Conservation (phyloP, 2,888 invertebrate species). For the Orchestes rusci region DNA sequence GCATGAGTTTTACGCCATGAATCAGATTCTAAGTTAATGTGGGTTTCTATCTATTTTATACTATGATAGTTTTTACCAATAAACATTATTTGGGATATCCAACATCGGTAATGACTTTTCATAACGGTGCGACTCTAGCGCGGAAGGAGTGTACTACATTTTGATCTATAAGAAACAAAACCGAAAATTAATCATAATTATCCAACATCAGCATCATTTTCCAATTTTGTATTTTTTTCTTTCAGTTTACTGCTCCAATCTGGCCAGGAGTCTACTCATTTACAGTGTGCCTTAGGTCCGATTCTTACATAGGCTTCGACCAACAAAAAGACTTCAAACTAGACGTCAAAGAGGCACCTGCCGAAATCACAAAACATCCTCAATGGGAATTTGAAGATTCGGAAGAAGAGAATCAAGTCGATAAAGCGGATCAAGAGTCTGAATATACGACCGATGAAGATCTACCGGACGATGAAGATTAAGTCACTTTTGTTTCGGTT, state of each 20-base stretch:
- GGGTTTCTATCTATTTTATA: too few relatives aligned
- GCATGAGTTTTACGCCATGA: too few relatives aligned
- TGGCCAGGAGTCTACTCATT: conserved; percentile 91
- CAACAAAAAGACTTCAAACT: conserved; percentile 92
- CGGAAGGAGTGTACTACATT: too few relatives aligned
- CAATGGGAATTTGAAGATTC: conserved; percentile 97
- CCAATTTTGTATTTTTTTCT: too few relatives aligned
- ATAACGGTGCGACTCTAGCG: too few relatives aligned
- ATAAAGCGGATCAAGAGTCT: conserved; percentile 57
- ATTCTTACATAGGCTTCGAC: conserved; percentile 96
- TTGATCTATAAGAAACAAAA: too few relatives aligned
- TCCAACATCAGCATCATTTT: too few relatives aligned
- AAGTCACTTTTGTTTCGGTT: conserved; percentile 10
- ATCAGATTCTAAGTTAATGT: too few relatives aligned
- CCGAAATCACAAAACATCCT: conserved; percentile 84
- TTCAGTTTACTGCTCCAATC: conserved; percentile 83
- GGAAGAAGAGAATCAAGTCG: conserved; percentile 60
- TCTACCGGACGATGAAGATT: conserved; percentile 45
- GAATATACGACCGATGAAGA: conserved; percentile 65
- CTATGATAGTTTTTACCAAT: too few relatives aligned
- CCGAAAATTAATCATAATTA: too few relatives aligned
- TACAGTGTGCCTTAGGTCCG: conserved; percentile 88
- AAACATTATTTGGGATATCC: too few relatives aligned
- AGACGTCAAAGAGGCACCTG: conserved; percentile 94
- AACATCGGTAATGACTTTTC: too few relatives aligned